Percentiles rank a stretch among this genome's conserved stretches.
These are phyloP conservation scores for Xestoiulus laeticollis DNA, from an alignment of 2,888 invertebrate species.

Conservation along the genomic window DNA sequence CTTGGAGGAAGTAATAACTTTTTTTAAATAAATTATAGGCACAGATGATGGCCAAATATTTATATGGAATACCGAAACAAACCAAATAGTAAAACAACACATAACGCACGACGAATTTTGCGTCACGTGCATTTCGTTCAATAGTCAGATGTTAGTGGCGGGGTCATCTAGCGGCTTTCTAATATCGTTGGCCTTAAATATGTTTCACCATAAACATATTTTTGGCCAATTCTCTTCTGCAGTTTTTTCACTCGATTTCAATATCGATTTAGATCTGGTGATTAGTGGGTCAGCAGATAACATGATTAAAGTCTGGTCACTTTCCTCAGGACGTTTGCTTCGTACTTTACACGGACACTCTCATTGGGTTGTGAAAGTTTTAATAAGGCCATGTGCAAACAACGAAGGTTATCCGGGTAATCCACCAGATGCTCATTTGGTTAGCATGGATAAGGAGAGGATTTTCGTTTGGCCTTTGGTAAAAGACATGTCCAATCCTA, in stretches of 20 bases:
- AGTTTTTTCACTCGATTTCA: constrained; percentile 42
- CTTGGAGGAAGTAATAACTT: background rate
- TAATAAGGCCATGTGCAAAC: background rate
- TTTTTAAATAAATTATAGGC: background rate
- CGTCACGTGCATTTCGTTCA: background rate
- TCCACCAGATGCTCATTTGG: background rate
- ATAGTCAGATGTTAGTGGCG: background rate
- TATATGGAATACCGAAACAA: constrained; percentile 11
- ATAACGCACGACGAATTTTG: background rate
- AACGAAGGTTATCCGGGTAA: background rate
- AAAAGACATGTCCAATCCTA: background rate
- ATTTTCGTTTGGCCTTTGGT: constrained; percentile 22
- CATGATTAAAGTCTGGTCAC: background rate
- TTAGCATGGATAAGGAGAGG: constrained; percentile 28
- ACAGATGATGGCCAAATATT: background rate
- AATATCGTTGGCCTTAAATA: background rate
- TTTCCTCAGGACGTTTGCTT: constrained; percentile 23
- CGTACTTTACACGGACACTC: background rate
- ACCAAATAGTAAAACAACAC: background rate
- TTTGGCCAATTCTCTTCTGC: background rate
- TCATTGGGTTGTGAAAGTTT: constrained; percentile 42
- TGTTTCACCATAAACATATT: background rate
- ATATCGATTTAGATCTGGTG: background rate
- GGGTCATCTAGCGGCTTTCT: background rate
- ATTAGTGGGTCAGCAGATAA: background rate